These are phyloP conservation scores for Trachelus stipa DNA, from an alignment of 2,888 invertebrate genomes.

Conservation along the genomic window DNA sequence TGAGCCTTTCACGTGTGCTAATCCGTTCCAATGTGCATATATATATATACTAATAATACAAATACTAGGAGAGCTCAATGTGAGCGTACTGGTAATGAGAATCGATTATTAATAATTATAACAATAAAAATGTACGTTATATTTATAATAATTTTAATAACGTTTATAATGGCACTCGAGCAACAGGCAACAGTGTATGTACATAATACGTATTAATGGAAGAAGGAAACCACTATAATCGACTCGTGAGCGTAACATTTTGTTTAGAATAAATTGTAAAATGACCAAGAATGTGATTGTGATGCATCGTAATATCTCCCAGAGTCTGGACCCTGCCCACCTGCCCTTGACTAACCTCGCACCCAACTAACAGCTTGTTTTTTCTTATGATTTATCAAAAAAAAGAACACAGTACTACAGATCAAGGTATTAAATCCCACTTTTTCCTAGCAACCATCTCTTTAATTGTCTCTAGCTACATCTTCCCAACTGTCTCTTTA, in stretches of 20 bases:
- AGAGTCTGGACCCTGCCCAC: constrained; percentile 8
- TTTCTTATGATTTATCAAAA: constrained; percentile 47
- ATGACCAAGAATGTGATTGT: constrained; percentile 57
- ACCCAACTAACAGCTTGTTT: constrained; percentile 51
- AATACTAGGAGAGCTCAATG: constrained; percentile 38
- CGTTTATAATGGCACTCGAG: constrained; percentile 60
- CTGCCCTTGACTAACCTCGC: constrained; percentile 23
- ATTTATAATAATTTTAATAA: constrained; percentile 66
- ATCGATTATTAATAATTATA: constrained; percentile 20
- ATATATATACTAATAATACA: constrained; percentile 36
- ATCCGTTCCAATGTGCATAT: constrained; percentile 58
- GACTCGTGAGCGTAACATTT: constrained; percentile 62
- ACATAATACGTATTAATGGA: constrained; percentile 58
- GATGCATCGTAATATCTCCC: constrained; percentile 45
- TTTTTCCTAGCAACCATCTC: neutral
- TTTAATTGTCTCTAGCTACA: neutral
- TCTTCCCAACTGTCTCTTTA: neutral
- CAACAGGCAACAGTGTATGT: constrained; percentile 52
- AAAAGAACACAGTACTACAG: constrained; percentile 50
- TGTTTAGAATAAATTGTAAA: constrained; percentile 67
- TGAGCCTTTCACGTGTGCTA: constrained; percentile 54
- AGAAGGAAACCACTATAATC: constrained; percentile 51
- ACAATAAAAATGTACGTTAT: constrained; percentile 61
- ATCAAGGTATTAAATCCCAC: constrained; percentile 12
- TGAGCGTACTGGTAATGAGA: constrained; percentile 50